Evolutionary conservation across 2,888 invertebrate genomes (phyloP).

Genomic region (Tridacna crocea): DNA sequence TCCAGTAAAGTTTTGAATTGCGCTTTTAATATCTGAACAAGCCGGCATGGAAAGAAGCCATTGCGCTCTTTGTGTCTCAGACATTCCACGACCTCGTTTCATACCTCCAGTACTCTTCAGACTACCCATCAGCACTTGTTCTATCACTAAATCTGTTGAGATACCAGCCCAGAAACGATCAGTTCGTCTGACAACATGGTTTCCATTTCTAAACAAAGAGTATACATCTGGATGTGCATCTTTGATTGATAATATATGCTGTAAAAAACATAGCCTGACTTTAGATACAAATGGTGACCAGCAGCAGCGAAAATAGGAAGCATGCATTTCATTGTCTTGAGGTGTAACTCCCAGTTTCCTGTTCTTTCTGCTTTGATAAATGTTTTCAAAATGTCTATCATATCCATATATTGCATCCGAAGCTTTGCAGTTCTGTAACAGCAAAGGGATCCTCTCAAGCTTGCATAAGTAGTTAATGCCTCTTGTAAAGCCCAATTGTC

Average conservation of each 20-base stretch:
- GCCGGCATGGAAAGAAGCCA: too few relatives aligned
- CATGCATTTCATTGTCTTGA: constrained; percentile 22
- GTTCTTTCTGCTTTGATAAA: constrained; percentile 65
- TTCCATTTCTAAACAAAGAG: too few relatives aligned
- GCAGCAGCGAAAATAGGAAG: constrained; percentile 40
- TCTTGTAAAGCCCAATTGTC: background rate
- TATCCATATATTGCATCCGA: constrained; percentile 66
- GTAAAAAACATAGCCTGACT: constrained; percentile 44
- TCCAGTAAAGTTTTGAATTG: too few relatives aligned
- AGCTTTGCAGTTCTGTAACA: constrained; percentile 32
- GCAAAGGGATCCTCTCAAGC: background rate
- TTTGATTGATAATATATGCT: background rate
- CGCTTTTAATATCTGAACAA: too few relatives aligned
- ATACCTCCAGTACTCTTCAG: too few relatives aligned
- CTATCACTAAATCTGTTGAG: too few relatives aligned
- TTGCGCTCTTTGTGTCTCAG: too few relatives aligned
- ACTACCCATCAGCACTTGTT: too few relatives aligned
- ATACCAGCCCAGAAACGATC: too few relatives aligned
- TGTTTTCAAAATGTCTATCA: constrained; percentile 58
- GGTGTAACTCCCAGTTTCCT: constrained; percentile 34
- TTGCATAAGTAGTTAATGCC: constrained; percentile 1
- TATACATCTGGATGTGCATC: too few relatives aligned
- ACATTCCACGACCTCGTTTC: too few relatives aligned
- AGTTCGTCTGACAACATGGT: too few relatives aligned
- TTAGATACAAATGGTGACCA: constrained; percentile 35